Evolutionary conservation across 2,888 invertebrate species (phyloP).

Genomic region (Branchellion lobata): DNA sequence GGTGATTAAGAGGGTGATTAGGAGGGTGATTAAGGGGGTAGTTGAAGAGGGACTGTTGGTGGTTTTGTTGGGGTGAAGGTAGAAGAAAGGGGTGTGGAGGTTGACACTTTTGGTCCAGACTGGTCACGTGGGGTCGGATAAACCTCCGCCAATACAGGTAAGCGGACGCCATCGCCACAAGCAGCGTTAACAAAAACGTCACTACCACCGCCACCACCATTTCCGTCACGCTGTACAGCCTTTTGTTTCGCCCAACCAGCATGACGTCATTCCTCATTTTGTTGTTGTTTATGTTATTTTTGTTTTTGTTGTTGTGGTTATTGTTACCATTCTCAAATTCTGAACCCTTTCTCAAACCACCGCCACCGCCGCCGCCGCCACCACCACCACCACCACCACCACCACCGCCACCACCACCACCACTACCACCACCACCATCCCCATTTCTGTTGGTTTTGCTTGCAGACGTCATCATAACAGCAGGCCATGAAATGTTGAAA

Average conservation of each 20-base stretch:
- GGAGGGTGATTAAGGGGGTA: background rate
- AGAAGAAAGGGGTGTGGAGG: conserved; percentile 14
- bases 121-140: background rate
- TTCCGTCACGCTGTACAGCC: conserved; percentile 40
- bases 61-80: background rate
- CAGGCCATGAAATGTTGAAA: conserved; percentile 59
- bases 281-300: background rate
- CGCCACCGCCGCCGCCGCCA: too few relatives aligned
- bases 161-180: background rate
- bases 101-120: background rate
- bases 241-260: too few relatives aligned
- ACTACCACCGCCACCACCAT: conserved; percentile 23
- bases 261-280: background rate
- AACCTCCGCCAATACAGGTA: background rate
- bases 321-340: background rate
- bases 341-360: background rate
- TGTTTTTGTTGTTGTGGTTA: background rate
- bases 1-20: too few relatives aligned
- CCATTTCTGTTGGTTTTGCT: too few relatives aligned
- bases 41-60: background rate
- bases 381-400: too few relatives aligned
- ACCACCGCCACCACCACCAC: too few relatives aligned
- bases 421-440: too few relatives aligned
- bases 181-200: conserved; percentile 11
- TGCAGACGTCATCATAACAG: too few relatives aligned